Evolutionary conservation across 2,888 invertebrate genomes (phyloP), one percentile per base, ranked within the genome.

Genomic region (Cybosia mesomella): DNA sequence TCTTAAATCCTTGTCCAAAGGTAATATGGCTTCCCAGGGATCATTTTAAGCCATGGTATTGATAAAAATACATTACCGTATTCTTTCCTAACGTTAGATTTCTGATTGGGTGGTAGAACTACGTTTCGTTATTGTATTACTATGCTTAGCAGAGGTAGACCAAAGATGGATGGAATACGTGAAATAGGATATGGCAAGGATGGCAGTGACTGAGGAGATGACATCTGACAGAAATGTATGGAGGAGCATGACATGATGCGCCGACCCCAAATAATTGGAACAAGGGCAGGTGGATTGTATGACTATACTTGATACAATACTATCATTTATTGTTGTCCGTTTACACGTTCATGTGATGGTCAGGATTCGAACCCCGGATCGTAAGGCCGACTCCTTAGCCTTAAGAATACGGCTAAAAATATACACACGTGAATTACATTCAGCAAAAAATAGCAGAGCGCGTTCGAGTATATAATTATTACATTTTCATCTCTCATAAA

Each of bases 1-100:
- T 66, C 68, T 67, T 64, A 63, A 78, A 75, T 69, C 68, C 66
- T 61, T 67, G 67, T 58, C 61, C 61, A 53, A 68, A 70, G 68
- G 67, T 66, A 65, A 24, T 68, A 73, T 21, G 68, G 70, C 70
- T 71, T 76, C 72, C 24, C 34, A 34, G 54, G 53, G 68, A 71
- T 70, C 65, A 70, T 62, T 74, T n/a, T 54, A 62, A 58, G 64
- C 67, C 54, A 63, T 63, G 54, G 64, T 73, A 72, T 61, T 59
- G 32, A 60, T 59, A 55, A 67, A 70, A 71, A 70, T 70, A 60
- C 63, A 55, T 63, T 43, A 18, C 13, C 5, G 24, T 65, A 59
- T 64, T 73, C 66, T 68, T 58, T 39, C 66, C 32, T 18, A 43
- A 34, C 22, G 7, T 34, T 18, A 36, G 0, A 53, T 60, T 32